phyloP scores from a whole-genome alignment of 2,113 vertebrate species.

The Dromaius novaehollandiae region DNA sequence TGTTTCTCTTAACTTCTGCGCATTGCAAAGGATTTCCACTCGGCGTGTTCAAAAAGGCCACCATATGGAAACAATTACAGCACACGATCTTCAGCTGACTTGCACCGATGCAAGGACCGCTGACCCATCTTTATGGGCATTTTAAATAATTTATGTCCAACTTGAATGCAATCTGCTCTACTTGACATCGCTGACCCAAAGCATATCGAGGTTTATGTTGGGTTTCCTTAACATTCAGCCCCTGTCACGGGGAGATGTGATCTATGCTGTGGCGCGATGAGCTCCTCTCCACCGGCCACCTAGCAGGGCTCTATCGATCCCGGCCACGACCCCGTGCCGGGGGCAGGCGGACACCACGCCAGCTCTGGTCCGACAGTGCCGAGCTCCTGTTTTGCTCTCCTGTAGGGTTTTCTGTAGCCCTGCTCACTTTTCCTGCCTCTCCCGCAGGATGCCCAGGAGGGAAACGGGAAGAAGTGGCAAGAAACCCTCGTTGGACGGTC shows the following conservation, averaged over 20 bases:
- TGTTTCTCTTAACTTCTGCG: not conserved
- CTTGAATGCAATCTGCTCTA: conserved; percentile 53
- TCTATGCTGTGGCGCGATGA: not conserved
- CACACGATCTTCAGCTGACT: not conserved
- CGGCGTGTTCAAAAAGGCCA: not conserved
- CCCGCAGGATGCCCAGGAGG: not conserved
- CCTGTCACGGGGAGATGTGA: conserved; percentile 28
- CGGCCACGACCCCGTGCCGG: no score
- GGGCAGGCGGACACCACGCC: not conserved
- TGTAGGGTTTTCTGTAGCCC: not conserved
- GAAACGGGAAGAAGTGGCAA: not conserved
- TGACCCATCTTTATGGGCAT: conserved; percentile 56
- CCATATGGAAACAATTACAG: conserved; percentile 46
- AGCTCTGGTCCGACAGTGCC: not conserved
- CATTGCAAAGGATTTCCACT: not conserved
- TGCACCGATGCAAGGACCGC: not conserved
- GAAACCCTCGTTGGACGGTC: not conserved
- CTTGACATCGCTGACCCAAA: conserved; percentile 53
- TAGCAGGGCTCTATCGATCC: not conserved
- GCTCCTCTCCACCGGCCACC: not conserved
- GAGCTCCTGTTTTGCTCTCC: not conserved
- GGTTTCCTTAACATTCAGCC: conserved; percentile 58
- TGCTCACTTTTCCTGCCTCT: not conserved
- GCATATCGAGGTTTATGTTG: conserved; percentile 33
- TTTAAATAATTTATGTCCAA: conserved; percentile 63